Base-by-base conservation (phyloP, 1,140 invertebrate genomes). In the Tenebrio molitor region DNA sequence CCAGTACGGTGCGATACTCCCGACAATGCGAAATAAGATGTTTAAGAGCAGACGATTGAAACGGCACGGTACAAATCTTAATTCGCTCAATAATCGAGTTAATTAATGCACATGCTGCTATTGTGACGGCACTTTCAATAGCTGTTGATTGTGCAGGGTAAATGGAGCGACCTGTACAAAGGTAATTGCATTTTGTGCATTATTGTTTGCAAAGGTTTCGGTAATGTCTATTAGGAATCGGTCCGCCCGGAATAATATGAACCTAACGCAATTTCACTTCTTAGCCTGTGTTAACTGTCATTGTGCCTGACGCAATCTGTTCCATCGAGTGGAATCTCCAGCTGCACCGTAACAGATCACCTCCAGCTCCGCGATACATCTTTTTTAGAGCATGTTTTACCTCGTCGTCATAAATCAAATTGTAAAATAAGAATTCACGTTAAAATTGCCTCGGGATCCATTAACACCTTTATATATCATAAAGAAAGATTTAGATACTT, bases 121-220 rank as follows among this genome's bases (percentile, higher is more conserved):
- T 29, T 58, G 50, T 58, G 4, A 25, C 6, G 23, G n/a, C 23
- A 12, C 50, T 58, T 29, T 58, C 50, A 58, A 58, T 58, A 29
- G 50, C 50, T 58, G 29, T 58, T 58, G 21, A 58, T 58, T 58
- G 29, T 58, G 23, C 23, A 58, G 8, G 14, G 50, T 23, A 14
- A 58, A 29, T 58, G 50, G 50, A 29, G 50, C 44, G 15, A 58
- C 50, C 23, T 29, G 50, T 58, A 58, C 23, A 58, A 29, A 58
- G 50, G 50, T 58, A 58, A 58, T 29, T 58, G 50, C 50, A 58
- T 58, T 58, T 58, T 6, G 21, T 29, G 50, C 50, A 58, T 29
- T 58, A 29, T 29, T 58, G 50, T 29, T 33, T 33, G 19, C 50
- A 58, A 29, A 58, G 50, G 50, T 25, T 58, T 21, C 7, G 15